Percentiles rank a stretch among this genome's conserved stretches.
These are phyloP conservation scores for Lithophane socia DNA, from an alignment of 2,888 invertebrate species.

Conservation along the genomic window DNA sequence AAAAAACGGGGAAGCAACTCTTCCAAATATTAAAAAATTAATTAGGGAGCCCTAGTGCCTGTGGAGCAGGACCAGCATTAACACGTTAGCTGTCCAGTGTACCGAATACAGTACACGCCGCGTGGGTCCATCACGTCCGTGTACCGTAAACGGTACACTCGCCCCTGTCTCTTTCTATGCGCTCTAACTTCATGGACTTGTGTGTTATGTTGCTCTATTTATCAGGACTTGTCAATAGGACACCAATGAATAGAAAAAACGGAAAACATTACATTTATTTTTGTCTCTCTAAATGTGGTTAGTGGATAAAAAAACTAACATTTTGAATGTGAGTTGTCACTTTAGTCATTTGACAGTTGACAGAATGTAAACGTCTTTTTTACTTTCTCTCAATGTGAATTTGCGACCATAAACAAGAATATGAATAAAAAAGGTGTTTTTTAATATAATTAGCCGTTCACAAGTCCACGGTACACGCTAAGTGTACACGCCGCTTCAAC, in stretches of 20 bases:
- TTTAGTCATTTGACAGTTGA: no score
- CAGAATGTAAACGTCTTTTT: no score
- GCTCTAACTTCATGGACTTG: neutral
- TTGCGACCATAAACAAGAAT: no score
- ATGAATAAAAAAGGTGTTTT: constrained; percentile 1
- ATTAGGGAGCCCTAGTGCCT: no score
- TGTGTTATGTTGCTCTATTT: constrained; percentile 2
- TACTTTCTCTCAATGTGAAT: no score
- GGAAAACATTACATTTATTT: neutral
- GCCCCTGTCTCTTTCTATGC: neutral
- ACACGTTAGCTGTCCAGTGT: neutral
- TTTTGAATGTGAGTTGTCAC: constrained; percentile 8
- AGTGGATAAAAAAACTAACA: neutral
- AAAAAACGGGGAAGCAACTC: no score
- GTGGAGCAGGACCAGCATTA: no score
- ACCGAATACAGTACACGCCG: neutral
- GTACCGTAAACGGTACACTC: neutral
- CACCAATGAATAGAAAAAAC: neutral
- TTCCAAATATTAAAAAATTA: no score
- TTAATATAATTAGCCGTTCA: neutral
- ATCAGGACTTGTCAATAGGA: neutral
- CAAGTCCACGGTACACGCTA: constrained; percentile 1
- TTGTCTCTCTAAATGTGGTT: neutral
- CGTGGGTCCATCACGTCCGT: neutral
- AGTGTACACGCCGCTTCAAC: no score